Evolutionary conservation across 2,113 vertebrate species (phyloP).

Genomic region (Psilopsiagon aurifrons): DNA sequence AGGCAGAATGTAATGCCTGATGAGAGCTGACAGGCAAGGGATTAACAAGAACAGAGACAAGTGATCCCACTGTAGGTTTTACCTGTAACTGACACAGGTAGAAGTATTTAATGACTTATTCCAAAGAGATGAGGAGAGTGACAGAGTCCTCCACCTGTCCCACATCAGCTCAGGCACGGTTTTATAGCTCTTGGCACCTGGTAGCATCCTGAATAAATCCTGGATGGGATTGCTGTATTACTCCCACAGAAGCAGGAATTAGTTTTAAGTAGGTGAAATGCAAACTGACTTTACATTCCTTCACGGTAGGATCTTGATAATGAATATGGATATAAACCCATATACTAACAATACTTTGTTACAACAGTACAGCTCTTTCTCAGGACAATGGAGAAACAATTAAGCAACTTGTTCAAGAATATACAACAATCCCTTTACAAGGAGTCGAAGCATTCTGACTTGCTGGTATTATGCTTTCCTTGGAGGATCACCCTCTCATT

Average conservation of each 20-base stretch:
- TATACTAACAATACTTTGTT: neutral
- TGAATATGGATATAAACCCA: neutral
- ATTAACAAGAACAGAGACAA: constrained; percentile 55
- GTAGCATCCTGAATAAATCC: neutral
- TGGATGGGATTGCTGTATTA: neutral
- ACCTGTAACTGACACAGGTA: constrained; percentile 60
- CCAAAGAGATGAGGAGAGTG: neutral
- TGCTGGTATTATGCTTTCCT: neutral
- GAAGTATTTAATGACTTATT: constrained; percentile 39
- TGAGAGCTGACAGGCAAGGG: constrained; percentile 61
- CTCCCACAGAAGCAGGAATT: neutral
- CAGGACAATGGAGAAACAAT: neutral
- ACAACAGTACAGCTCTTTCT: neutral
- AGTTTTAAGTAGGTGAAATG: constrained; percentile 43
- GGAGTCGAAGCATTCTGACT: neutral
- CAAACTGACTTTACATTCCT: constrained; percentile 9
- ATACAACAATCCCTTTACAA: neutral
- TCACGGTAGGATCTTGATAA: neutral
- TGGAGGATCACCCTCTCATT: constrained; percentile 2
- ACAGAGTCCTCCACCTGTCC: constrained; percentile 23
- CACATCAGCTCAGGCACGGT: neutral
- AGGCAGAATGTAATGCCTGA: constrained; percentile 47
- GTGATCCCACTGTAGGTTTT: neutral
- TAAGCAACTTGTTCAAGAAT: constrained; percentile 7
- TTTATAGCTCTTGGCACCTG: constrained; percentile 30